These are phyloP conservation scores for Patiria miniata DNA, from an alignment of 35 echinoderm and acorn worm species.

Conservation along the genomic window DNA sequence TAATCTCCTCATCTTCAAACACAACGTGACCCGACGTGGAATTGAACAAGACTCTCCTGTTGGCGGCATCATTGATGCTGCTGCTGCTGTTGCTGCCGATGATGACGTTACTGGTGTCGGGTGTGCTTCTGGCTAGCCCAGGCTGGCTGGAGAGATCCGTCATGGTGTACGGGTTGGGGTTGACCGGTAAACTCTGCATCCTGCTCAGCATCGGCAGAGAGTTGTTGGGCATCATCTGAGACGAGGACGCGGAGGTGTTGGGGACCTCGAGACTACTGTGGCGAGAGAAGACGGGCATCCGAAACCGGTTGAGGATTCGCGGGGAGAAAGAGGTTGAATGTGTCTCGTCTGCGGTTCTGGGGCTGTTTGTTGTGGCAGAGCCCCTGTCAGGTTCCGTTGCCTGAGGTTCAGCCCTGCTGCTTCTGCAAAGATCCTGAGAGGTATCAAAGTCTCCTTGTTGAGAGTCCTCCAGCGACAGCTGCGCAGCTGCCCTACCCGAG, in stretches of 20 bases:
- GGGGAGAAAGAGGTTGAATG: not conserved
- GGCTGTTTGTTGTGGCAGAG: not conserved
- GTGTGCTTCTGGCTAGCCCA: not conserved
- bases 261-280: not conserved
- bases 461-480: not conserved
- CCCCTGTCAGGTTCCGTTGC: not conserved
- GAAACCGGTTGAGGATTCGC: conserved; percentile 4
- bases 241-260: not conserved
- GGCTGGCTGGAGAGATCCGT: not conserved
- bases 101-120: too few species aligned
- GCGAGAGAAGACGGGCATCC: conserved; percentile 3
- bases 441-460: not conserved
- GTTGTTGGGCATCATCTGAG: not conserved
- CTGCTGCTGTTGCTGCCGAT: not conserved
- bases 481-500: not conserved
- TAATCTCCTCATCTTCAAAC: conserved; percentile 12
- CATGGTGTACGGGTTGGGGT: not conserved
- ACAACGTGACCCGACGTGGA: not conserved
- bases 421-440: not conserved
- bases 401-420: not conserved
- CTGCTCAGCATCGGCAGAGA: not conserved
- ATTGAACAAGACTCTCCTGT: not conserved
- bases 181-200: not conserved
- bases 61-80: conserved; percentile 4
- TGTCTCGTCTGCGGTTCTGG: not conserved